Evolutionary conservation across 1,140 invertebrate species (phyloP).

Genomic region (Fragariocoptes setiger): DNA sequence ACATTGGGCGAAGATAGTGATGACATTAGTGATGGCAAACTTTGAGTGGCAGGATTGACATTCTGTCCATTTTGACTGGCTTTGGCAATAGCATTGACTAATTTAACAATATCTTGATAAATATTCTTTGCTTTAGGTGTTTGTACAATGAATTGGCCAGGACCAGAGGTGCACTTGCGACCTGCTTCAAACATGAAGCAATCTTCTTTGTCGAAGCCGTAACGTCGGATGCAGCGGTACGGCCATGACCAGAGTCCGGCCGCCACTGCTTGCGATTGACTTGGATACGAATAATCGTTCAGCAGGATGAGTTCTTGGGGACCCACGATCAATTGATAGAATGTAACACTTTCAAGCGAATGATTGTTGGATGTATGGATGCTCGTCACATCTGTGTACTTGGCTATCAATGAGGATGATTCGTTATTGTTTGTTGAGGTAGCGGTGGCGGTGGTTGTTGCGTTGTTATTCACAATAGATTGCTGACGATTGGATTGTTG

Average conservation of each 20-base stretch:
- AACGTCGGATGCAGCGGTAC: slow-evolving; percentile 45
- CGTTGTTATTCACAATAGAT: no score
- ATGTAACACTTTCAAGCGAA: neutral
- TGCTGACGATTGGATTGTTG: no score
- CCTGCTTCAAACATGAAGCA: slow-evolving; percentile 69
- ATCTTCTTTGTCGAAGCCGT: slow-evolving; percentile 36
- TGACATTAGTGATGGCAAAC: neutral
- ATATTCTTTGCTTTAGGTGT: neutral
- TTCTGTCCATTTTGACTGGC: neutral
- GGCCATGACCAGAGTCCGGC: slow-evolving; percentile 37
- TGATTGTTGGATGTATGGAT: neutral
- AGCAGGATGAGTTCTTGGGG: neutral
- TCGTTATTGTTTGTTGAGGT: no score
- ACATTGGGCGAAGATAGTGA: neutral
- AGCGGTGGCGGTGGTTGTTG: neutral
- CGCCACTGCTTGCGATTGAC: slow-evolving; percentile 4
- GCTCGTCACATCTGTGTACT: no score
- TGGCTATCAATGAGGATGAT: no score
- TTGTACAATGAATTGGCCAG: slow-evolving; percentile 32
- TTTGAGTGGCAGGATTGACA: neutral
- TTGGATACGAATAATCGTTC: neutral
- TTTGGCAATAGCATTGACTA: neutral
- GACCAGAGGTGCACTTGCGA: slow-evolving; percentile 47
- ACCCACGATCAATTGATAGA: neutral
- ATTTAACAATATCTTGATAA: neutral